Base-by-base conservation (phyloP, 2,888 invertebrate species). In the Ethmia dodecea region DNA sequence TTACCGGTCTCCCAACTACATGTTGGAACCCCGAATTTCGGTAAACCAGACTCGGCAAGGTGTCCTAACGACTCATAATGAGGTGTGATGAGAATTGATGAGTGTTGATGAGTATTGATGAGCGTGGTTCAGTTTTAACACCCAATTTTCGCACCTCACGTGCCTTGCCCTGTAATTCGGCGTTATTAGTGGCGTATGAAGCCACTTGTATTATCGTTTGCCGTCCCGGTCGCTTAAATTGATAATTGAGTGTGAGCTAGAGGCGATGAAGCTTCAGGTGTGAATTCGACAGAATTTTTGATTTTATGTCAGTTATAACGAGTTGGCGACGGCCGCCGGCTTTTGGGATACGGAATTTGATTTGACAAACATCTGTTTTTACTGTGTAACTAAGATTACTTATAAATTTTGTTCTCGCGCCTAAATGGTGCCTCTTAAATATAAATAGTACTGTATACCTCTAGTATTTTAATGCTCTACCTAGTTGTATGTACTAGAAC, bases 81-180 rank as follows among this genome's bases (percentile, higher is more conserved):
- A 55, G 49, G 49, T 47, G 46, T 55, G 52, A 59, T 56, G 51
- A 47, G 34, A 18, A 38, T 38, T 11, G 18, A 18, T 10, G n/a
- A 4, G 5, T 18, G 4, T 24, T 33, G 33, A 37, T 33, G 37
- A 30, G 33, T 24, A 5, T 11, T 46, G 48, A 49, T 43, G 43
- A 45, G 40, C 33, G 42, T 37, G 50, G 46, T 50, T 55, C 48
- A 55, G 55, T 64, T 72, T 71, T 68, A 74, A 70, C 80, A 79
- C 79, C 67, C 67, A 76, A 79, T 81, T 73, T 77, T 76, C 68
- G 67, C 79, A 71, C 73, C 70, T 74, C 50, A 52, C 55, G 57
- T 46, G 43, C 31, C 52, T 42, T 28, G 53, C 64, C 65, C 71
- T 68, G 62, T 77, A 74, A 81, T 80, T 74, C 62, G 29, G 53